Base-by-base conservation (phyloP, 2,888 invertebrate species). In the Macrostomum cliftonense region DNA sequence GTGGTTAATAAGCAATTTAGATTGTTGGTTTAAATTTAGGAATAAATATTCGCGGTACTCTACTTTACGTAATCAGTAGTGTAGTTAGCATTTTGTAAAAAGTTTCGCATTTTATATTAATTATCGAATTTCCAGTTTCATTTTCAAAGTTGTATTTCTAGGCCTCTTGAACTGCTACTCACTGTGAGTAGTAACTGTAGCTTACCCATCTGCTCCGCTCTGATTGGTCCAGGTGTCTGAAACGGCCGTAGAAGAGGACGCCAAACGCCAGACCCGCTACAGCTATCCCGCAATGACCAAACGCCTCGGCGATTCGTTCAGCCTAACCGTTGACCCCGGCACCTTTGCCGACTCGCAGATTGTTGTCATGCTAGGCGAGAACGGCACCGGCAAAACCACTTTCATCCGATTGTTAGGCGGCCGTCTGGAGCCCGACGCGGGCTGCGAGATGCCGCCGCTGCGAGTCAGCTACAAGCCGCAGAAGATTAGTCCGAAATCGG, bases 391-490 rank as follows among this genome's bases (percentile, higher is more conserved):
- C 43, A 97, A 99, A 73, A 97, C 97, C 0, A 99, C 97, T 9
- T 91, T 99, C 67, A 99, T 97, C 63, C 77, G 91, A 62, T 87
- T 99, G 86, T 75, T 97, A 64, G 97, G 97, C 60, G 97, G 97
- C 46, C 84, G 87, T 65, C 74, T 97, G 63, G 78, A 81, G 58
- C 85, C 95, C 1, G 93, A 97, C 74, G 81, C 74, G 42, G 82
- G 79, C 43, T 78, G 78, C 40, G 78, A 79, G 56, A 75, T 87
- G 53, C 95, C 95, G 0, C 80, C 83, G 61, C 73, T 99, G 56
- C 86, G 93, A 71, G 91, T 97, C 67, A 95, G 93, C 71, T 99
- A 97, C 77, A 97, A 97, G 72, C 97, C 97, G 42, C 97, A 97
- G 75, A 99, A 95, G 73, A 99, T 97, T 70, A 91, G 91, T 57